phyloP scores from a whole-genome alignment of 2,113 vertebrate species.

The Garra rufa region DNA sequence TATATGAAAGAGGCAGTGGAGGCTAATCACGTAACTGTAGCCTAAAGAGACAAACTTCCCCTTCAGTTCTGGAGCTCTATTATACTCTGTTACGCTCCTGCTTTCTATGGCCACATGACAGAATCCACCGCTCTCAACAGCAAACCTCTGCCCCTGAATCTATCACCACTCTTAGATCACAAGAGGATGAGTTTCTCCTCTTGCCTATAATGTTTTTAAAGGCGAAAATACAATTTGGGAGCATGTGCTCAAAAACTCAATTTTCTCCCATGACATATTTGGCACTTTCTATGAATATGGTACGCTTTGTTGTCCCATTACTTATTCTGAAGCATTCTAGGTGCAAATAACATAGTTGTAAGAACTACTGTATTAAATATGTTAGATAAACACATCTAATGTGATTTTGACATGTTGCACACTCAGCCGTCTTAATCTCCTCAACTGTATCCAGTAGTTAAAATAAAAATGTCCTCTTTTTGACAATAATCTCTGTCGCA shows the following conservation, averaged over 20 bases:
- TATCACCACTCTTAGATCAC: constrained; percentile 3
- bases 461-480: background rate
- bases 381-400: background rate
- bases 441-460: background rate
- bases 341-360: background rate
- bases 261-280: background rate
- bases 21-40: constrained; percentile 27
- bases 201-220: background rate
- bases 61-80: constrained; percentile 33
- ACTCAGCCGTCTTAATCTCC: background rate
- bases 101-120: constrained; percentile 38
- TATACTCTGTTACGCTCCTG: constrained; percentile 28
- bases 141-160: constrained; percentile 4
- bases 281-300: background rate
- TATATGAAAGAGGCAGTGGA: constrained; percentile 40
- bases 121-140: background rate
- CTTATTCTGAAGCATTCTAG: background rate
- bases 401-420: background rate
- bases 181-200: background rate
- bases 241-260: background rate
- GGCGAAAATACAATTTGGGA: background rate
- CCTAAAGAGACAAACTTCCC: constrained; percentile 43
- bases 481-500: background rate
- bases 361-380: no score
- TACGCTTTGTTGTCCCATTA: background rate